A percentile compares a stretch with the other conserved stretches of the same genome.
Conservation (phyloP, 2,113 vertebrate genomes). For the Syrmaticus mikado region DNA sequence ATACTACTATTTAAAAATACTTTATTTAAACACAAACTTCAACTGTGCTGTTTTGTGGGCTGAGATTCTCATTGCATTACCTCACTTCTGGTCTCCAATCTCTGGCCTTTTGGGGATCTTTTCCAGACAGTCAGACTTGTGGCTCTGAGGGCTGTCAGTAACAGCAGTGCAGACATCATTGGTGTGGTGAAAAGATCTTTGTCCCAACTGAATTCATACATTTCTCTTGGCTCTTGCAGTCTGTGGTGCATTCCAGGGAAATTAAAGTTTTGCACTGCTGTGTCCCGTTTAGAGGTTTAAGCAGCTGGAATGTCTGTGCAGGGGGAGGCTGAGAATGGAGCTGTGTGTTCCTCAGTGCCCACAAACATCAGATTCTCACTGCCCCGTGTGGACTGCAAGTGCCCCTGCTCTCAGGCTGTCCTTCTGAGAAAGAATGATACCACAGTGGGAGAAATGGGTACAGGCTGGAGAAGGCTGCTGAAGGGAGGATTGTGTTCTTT, state of each 20-base stretch:
- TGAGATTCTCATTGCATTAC: fast-evolving
- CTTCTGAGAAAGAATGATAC: background rate
- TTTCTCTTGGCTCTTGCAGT: fast-evolving
- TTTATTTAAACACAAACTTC: background rate
- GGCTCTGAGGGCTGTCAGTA: background rate
- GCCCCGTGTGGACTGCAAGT: background rate
- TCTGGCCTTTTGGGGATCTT: background rate
- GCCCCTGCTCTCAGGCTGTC: background rate
- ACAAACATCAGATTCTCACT: background rate
- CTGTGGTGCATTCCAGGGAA: background rate
- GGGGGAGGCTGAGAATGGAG: background rate
- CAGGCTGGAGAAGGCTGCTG: background rate
- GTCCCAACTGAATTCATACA: fast-evolving
- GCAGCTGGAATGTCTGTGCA: background rate
- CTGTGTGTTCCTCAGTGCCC: background rate
- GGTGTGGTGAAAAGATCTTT: background rate
- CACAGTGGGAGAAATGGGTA: background rate
- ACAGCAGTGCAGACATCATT: no score
- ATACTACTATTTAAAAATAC: background rate
- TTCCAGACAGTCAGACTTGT: background rate
- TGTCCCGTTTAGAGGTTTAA: background rate
- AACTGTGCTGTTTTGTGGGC: background rate
- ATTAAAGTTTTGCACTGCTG: background rate
- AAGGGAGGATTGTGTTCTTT: background rate
- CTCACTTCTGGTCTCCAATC: background rate